phyloP scores from a whole-genome alignment of 2,888 invertebrate species.

The Tipula lateralis region DNA sequence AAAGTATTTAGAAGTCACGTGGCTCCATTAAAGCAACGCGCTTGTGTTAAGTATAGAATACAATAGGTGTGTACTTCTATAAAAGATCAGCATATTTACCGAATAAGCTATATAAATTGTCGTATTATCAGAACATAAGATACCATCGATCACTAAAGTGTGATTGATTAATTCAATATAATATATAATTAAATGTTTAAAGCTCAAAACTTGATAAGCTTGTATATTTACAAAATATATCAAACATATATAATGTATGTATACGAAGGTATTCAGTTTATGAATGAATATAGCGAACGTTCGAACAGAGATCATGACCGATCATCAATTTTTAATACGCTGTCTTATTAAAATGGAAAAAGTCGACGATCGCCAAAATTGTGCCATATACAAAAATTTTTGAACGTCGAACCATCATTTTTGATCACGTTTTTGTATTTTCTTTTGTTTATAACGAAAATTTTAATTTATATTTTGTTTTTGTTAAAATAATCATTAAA shows the following conservation, averaged over 20 bases:
- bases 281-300: slow-evolving; percentile 2
- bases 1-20: neutral
- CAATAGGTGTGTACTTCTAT: neutral
- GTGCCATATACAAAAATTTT: neutral
- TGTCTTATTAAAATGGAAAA: neutral
- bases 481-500: neutral
- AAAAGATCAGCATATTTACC: no score
- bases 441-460: neutral
- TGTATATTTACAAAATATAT: neutral
- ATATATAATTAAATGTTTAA: neutral
- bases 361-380: neutral
- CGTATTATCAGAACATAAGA: neutral
- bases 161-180: neutral
- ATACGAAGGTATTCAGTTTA: neutral
- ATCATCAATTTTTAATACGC: neutral
- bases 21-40: neutral
- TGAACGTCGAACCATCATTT: neutral
- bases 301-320: neutral
- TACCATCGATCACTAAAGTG: neutral
- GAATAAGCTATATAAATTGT: neutral
- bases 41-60: neutral
- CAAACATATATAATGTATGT: neutral
- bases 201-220: neutral
- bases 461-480: neutral
- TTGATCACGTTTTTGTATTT: neutral